Base-by-base conservation (phyloP, 2,888 invertebrate genomes). In the Drosophila anceps region DNA sequence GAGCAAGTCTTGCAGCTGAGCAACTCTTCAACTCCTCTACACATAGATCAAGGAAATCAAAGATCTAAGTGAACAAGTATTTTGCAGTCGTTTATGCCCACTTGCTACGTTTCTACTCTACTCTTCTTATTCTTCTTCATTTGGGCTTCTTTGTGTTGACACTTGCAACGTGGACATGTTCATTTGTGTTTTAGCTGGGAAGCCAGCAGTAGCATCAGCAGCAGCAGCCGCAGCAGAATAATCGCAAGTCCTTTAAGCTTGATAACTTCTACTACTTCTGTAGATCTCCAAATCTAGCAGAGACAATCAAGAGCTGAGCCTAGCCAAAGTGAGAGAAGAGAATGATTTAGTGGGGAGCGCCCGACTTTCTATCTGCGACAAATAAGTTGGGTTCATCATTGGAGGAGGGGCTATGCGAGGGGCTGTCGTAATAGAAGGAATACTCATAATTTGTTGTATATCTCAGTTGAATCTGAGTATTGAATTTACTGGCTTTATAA, bases 101-200 rank as follows among this genome's bases (percentile, higher is more conserved):
- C 4, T 18, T 18, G 29, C 48, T 31, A 4, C 13, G 18, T 18
- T 18, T 5, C 12, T 13, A 18, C 35, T 53, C 13, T 13, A 0
- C 6, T 15, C 4, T 1, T 27, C 27, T 24, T 8, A 1, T 24
- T 35, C 51, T 24, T 37, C 18, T 35, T 31, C 8, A 3, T 31
- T 18, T 58, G 48, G 12, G 29, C 73, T 58, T 63, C 62, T 60
- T 69, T 69, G 80, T 87, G 85, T 85, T 79, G 83, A 86, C 85
- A 86, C 88, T 88, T 88, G 85, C 51, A 73, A 81, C 74, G 83
- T 71, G 79, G 73, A 86, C 83, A 82, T 73, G 83, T 90, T 86
- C 88, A 86, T 89, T 85, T 88, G 69, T 63, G 50, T 55, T 44
- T 53, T 46, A 44, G 59, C 41, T 13, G 48, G 29, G 29, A 29